Evolutionary conservation across 2,797 vertebrate species (phyloP).

Genomic region (Myotis vivesi): DNA sequence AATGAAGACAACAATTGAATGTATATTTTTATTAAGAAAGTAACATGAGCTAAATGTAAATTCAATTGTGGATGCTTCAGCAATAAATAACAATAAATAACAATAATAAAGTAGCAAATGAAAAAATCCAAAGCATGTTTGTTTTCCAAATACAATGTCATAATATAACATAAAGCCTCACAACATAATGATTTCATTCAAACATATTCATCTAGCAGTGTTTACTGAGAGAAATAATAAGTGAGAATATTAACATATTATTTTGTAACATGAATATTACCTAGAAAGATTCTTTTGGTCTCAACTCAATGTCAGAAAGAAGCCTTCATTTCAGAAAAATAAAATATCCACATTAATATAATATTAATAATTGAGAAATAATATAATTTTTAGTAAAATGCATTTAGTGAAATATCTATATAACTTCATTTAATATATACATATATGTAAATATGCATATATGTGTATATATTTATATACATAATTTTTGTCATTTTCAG

Average conservation of each 20-base stretch:
- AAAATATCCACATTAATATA: not conserved
- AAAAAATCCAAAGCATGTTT: not conserved
- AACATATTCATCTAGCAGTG: not conserved
- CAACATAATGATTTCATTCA: not conserved
- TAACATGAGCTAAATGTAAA: not conserved
- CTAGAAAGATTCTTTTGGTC: not conserved
- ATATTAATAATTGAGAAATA: not conserved
- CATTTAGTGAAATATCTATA: not conserved
- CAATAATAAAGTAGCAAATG: not conserved
- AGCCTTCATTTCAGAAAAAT: not conserved
- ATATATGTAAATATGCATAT: not conserved
- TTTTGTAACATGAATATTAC: not conserved
- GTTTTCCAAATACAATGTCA: not conserved
- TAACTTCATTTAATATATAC: not conserved
- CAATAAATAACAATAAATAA: conserved; percentile 2
- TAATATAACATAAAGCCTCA: not conserved
- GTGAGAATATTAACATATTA: not conserved
- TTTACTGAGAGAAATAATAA: not conserved
- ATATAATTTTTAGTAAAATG: not conserved
- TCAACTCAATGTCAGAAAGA: not conserved
- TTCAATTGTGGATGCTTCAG: not conserved
- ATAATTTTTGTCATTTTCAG: not conserved
- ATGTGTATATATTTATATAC: not conserved
- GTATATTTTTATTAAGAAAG: not conserved
- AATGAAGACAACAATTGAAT: not conserved